Conservation (phyloP, 64 coral and sea anemone genomes). For the Anthopleura sola region DNA sequence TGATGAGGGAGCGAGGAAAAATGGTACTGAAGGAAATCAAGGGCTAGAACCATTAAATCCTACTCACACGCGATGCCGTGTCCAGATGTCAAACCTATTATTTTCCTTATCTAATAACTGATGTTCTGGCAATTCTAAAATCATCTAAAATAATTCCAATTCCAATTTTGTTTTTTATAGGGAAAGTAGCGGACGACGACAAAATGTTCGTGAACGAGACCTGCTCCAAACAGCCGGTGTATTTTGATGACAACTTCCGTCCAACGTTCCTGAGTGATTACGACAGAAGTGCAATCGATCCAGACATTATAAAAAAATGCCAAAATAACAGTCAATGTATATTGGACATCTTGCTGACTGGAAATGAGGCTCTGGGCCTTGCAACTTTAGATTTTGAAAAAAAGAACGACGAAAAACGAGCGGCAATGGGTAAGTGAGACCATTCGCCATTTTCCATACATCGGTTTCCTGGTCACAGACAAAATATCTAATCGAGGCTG, state of each 20-base stretch:
- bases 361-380: constrained; percentile 40
- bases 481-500: too few species aligned
- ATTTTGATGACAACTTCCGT: constrained; percentile 46
- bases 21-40: too few species aligned
- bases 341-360: constrained; percentile 55
- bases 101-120: too few species aligned
- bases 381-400: constrained; percentile 43
- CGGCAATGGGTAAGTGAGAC: constrained; percentile 40
- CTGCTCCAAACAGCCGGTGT: constrained; percentile 53
- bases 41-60: too few species aligned
- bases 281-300: neutral
- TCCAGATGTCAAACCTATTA: too few species aligned
- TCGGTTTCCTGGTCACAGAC: too few species aligned
- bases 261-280: constrained; percentile 52
- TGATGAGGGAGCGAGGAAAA: too few species aligned
- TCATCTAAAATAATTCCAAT: too few species aligned
- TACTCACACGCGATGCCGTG: too few species aligned
- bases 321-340: constrained; percentile 50
- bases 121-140: too few species aligned
- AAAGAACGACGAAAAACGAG: constrained; percentile 43
- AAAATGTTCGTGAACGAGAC: constrained; percentile 42
- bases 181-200: constrained; percentile 55
- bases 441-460: too few species aligned
- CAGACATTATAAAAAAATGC: constrained; percentile 23
- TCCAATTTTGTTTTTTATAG: constrained; percentile 5